These are phyloP conservation scores for Lasioglossum vierecki DNA, from an alignment of 2,888 invertebrate genomes.

Conservation along the genomic window DNA sequence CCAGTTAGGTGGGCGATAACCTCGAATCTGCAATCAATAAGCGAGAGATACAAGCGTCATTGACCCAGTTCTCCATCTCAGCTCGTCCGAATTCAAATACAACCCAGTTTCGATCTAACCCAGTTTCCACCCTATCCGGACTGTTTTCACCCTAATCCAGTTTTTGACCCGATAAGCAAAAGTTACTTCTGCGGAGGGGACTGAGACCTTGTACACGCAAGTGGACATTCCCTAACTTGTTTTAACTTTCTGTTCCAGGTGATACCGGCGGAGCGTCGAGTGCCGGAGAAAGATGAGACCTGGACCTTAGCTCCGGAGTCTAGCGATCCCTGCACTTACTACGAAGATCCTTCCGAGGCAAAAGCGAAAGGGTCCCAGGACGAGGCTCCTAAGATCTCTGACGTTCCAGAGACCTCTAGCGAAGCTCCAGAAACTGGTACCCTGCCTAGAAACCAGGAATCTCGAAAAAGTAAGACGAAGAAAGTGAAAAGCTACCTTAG, in stretches of 20 bases:
- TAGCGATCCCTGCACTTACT: slow-evolving; percentile 57
- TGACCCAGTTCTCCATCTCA: not conserved
- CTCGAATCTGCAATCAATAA: not conserved
- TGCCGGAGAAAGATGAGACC: slow-evolving; percentile 79
- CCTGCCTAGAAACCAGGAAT: slow-evolving; percentile 81
- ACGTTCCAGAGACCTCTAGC: slow-evolving; percentile 44
- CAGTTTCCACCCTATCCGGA: not conserved
- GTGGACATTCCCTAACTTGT: not conserved
- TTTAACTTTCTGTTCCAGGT: slow-evolving; percentile 73
- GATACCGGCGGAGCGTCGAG: slow-evolving; percentile 80
- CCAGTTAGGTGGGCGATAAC: not conserved
- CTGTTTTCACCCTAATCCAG: not conserved
- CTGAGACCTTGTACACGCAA: not conserved
- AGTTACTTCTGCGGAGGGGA: not conserved
- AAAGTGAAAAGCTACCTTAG: slow-evolving; percentile 85
- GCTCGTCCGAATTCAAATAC: not conserved
- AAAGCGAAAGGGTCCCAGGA: slow-evolving; percentile 60
- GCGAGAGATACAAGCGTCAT: not conserved
- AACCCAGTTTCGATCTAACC: not conserved
- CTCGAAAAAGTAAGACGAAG: slow-evolving; percentile 85
- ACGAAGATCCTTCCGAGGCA: slow-evolving; percentile 57
- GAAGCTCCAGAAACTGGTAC: slow-evolving; percentile 63
- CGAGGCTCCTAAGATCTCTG: slow-evolving; percentile 35
- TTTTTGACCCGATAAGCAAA: not conserved
- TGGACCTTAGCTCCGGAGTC: slow-evolving; percentile 78